Percentiles rank a stretch among this genome's conserved stretches.
Evolutionary conservation across 1,140 invertebrate genomes (phyloP).

Genomic region (Heliconius melpomene): DNA sequence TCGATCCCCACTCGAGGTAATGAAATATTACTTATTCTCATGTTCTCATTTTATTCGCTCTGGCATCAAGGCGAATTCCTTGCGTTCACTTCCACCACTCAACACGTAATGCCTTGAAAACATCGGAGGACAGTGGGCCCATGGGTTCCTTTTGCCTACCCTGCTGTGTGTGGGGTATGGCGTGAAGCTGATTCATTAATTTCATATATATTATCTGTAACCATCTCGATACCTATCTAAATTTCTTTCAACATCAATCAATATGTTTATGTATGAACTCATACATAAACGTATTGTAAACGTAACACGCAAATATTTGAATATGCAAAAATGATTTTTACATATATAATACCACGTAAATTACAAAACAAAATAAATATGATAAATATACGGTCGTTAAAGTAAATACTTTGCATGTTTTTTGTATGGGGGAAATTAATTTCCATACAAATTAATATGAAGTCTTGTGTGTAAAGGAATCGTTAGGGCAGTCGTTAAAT

Average conservation of each 20-base stretch:
- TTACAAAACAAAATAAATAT: constrained; percentile 26
- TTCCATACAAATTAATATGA: constrained; percentile 9
- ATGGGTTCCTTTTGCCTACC: no score
- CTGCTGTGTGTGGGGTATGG: no score
- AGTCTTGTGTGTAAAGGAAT: background rate
- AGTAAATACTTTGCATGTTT: constrained; percentile 16
- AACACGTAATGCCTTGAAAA: no score
- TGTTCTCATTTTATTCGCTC: no score
- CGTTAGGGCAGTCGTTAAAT: background rate
- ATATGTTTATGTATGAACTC: background rate
- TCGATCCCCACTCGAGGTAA: no score
- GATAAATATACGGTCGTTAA: constrained; percentile 15
- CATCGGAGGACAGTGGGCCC: no score
- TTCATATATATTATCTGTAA: no score
- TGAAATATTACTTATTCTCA: no score
- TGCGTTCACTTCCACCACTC: no score
- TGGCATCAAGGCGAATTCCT: no score
- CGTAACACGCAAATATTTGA: constrained; percentile 51
- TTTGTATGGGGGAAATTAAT: background rate
- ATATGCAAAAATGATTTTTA: constrained; percentile 42
- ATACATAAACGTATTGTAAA: constrained; percentile 16
- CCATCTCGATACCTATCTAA: background rate
- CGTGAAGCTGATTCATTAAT: no score
- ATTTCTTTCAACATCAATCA: background rate
- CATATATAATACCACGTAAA: constrained; percentile 30